These are phyloP conservation scores for Tyto alba DNA, from an alignment of 2,113 vertebrate genomes.

Conservation along the genomic window DNA sequence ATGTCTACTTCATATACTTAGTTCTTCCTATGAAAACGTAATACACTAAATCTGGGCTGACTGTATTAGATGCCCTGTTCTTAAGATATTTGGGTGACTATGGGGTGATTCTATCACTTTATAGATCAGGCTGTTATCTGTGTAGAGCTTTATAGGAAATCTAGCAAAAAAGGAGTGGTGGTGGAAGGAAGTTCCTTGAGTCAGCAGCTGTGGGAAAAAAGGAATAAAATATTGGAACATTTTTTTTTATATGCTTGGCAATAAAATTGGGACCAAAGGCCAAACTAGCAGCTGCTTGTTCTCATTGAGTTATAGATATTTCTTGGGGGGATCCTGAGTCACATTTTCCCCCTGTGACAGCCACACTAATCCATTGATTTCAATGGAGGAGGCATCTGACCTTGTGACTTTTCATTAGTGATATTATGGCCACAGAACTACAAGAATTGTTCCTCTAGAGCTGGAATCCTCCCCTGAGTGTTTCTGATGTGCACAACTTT, in stretches of 20 bases:
- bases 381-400: not conserved
- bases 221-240: constrained; percentile 24
- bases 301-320: not conserved
- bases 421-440: not conserved
- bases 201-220: constrained; percentile 33
- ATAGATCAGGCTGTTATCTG: not conserved
- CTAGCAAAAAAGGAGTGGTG: not conserved
- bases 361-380: not conserved
- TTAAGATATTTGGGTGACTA: not conserved
- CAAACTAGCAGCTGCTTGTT: constrained; percentile 46
- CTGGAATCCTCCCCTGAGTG: not conserved
- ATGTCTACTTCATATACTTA: not conserved
- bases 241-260: constrained; percentile 47
- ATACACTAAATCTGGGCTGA: not conserved
- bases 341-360: not conserved
- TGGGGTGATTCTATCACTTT: not conserved
- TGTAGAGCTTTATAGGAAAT: not conserved
- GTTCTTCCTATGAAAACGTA: not conserved
- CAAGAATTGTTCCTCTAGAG: not conserved
- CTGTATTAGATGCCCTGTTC: not conserved
- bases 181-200: constrained; percentile 8
- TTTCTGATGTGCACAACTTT: not conserved
- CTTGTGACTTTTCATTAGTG: not conserved
- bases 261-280: constrained; percentile 39
- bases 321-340: not conserved